A percentile compares a stretch with the other conserved stretches of the same genome.
These are phyloP conservation scores for Microhierax caerulescens DNA, from an alignment of 2,797 vertebrate species.

Conservation along the genomic window DNA sequence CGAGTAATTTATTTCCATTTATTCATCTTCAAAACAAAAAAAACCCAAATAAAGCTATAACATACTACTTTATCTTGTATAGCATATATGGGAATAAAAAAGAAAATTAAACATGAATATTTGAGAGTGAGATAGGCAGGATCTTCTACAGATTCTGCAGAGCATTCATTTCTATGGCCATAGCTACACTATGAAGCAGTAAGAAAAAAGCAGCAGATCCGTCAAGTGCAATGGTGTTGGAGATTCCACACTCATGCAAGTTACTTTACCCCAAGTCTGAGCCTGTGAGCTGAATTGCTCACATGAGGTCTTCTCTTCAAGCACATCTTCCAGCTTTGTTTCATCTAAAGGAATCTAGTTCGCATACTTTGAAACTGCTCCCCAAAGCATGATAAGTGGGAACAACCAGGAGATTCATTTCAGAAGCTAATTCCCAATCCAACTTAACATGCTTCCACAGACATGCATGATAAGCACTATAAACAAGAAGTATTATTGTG, in stretches of 20 bases:
- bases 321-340: not conserved
- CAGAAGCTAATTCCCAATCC: not conserved
- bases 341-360: not conserved
- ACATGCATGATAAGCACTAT: not conserved
- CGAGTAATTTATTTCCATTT: not conserved
- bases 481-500: not conserved
- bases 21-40: not conserved
- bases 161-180: not conserved
- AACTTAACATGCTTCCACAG: not conserved
- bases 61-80: not conserved
- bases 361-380: not conserved
- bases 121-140: not conserved
- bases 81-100: not conserved
- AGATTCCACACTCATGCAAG: not conserved
- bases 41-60: not conserved
- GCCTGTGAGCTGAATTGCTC: not conserved
- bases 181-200: not conserved
- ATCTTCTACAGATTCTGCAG: not conserved
- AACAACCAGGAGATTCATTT: not conserved
- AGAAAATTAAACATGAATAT: not conserved
- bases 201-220: not conserved
- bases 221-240: not conserved
- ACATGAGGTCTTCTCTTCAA: not conserved
- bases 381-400: not conserved
- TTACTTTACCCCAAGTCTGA: not conserved